Base-by-base conservation (phyloP, 2,888 invertebrate species). In the Penaeus monodon region DNA sequence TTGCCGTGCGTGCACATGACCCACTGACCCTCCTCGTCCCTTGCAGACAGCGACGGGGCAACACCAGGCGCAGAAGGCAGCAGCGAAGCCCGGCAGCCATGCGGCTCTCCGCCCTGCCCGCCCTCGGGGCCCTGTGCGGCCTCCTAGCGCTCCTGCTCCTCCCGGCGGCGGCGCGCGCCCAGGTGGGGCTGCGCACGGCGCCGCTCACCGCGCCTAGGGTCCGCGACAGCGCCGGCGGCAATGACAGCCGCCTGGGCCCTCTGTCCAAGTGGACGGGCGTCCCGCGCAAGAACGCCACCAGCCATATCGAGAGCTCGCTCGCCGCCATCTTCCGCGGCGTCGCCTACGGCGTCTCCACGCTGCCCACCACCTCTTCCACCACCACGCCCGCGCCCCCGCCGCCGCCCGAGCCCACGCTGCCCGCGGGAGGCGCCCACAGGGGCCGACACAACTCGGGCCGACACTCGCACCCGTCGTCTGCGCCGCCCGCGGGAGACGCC, bases 321-420 rank as follows among this genome's bases (percentile, higher is more conserved):
- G 90, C 88, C 17, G 90, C 90, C 66, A 88, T 90, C 57, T 88
- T 90, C 68, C 76, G 88, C 8, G 89, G 88, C n/a, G 86, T 90
- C 44, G 89, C 89, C 8, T 86, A 88, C 63, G 90, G 90, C 12
- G 86, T 89, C 64, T 81, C 88, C 27, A 84, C 88, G 6, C 66
- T 80, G 24, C 74, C 84, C 10, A 76, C 90, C 24, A 79, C 87
- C 38, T 70, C 87, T 7, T 38, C 84, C 33, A 29, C 86, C 38
- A 74, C 85, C 74, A 79, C 88, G 20, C 70, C 81, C n/a, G 64
- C 89, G 27, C 81, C 86, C 68, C 81, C 87, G 24, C 29, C 81
- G 44, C 29, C 68, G 64, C 29, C 84, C 73, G 27, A 12, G n/a
- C 70, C 4, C 73, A 49, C 66, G 38, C 65, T 17, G 29, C 79